These are phyloP conservation scores for Drosophila erecta DNA, from an alignment of 1,140 invertebrate genomes.

Conservation along the genomic window DNA sequence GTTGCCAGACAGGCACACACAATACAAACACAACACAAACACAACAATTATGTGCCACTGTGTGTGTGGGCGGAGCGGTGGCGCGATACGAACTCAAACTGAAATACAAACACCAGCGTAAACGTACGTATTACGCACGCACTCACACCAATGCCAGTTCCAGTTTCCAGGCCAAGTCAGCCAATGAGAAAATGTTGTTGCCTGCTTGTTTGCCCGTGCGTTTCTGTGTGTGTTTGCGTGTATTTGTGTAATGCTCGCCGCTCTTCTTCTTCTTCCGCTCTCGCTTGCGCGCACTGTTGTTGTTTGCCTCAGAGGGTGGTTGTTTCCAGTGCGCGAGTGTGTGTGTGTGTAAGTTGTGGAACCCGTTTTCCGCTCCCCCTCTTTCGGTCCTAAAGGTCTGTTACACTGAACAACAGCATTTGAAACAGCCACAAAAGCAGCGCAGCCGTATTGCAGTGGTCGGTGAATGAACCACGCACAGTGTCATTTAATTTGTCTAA, in stretches of 20 bases:
- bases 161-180: constrained; percentile 79
- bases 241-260: constrained; percentile 68
- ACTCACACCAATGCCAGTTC: constrained; percentile 50
- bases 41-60: constrained; percentile 72
- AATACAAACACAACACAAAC: constrained; percentile 27
- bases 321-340: constrained; percentile 21
- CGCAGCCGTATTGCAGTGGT: constrained; percentile 78
- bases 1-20: constrained; percentile 80
- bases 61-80: constrained; percentile 72
- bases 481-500: constrained; percentile 5
- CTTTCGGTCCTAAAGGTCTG: not conserved
- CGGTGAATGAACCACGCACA: constrained; percentile 78
- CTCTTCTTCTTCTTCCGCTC: constrained; percentile 59
- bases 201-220: constrained; percentile 48
- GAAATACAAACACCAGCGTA: constrained; percentile 46
- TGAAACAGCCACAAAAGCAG: constrained; percentile 43
- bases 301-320: constrained; percentile 71
- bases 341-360: constrained; percentile 57
- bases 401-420: constrained; percentile 58
- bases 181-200: constrained; percentile 82
- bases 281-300: constrained; percentile 64
- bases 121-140: constrained; percentile 2
- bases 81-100: constrained; percentile 64
- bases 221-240: constrained; percentile 39
- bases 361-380: constrained; percentile 59